phyloP scores from a whole-genome alignment of 2,113 vertebrate species.

The Dromiciops gliroides region DNA sequence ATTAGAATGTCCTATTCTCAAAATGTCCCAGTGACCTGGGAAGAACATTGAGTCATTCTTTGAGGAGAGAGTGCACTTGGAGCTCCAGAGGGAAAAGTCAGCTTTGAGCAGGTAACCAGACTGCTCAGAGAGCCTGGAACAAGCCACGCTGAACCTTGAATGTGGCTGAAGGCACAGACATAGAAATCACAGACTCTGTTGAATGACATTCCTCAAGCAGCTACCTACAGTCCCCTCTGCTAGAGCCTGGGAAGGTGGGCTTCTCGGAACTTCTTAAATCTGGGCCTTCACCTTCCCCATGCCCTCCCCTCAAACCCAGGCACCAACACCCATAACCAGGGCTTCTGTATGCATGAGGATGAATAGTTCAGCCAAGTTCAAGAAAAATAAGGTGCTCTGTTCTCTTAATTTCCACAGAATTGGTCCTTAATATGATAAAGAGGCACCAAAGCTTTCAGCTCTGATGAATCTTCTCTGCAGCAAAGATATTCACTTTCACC shows the following conservation, averaged over 20 bases:
- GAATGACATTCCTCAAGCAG: neutral
- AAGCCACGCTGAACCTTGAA: neutral
- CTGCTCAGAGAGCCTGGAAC: neutral
- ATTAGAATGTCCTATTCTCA: neutral
- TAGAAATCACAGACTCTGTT: neutral
- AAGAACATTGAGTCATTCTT: neutral
- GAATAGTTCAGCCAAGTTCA: constrained; percentile 3
- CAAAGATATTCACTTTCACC: constrained; percentile 11
- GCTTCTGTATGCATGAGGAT: neutral
- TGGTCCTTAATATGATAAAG: constrained; percentile 35
- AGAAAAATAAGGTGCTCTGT: constrained; percentile 11
- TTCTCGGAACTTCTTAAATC: fast-evolving
- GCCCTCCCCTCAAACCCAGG: neutral
- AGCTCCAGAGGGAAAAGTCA: neutral
- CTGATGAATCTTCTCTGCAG: neutral
- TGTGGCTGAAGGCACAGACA: neutral
- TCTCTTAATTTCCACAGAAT: constrained; percentile 32
- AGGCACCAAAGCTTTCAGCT: neutral
- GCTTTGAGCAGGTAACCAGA: neutral
- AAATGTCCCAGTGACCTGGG: fast-evolving
- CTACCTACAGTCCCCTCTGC: neutral
- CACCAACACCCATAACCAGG: fast-evolving
- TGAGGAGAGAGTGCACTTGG: neutral
- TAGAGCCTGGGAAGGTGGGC: neutral
- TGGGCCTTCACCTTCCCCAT: neutral